Conservation (phyloP, 2,888 invertebrate genomes). For the Merodon equestris region DNA sequence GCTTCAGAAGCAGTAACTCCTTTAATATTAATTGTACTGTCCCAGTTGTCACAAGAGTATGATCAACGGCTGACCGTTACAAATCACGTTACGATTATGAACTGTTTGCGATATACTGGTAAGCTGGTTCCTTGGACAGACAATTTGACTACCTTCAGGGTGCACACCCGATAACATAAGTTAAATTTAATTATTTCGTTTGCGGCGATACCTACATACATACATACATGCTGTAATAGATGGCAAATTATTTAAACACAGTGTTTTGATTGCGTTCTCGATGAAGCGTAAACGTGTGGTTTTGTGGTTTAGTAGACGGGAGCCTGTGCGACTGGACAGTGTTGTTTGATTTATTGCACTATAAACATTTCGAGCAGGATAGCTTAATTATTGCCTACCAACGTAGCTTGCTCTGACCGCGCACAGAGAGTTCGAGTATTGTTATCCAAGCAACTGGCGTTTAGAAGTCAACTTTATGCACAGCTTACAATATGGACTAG, state of each 20-base stretch:
- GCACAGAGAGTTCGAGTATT: background rate
- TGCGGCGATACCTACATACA: too few species aligned
- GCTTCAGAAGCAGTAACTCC: constrained; percentile 37
- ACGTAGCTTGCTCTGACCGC: constrained; percentile 4
- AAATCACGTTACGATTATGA: constrained; percentile 30
- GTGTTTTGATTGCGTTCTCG: constrained; percentile 34
- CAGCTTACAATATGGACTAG: too few species aligned
- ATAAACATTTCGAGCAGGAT: constrained; percentile 20
- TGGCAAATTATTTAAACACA: constrained; percentile 47
- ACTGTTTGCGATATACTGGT: constrained; percentile 40
- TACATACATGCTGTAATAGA: constrained; percentile 40
- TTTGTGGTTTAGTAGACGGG: constrained; percentile 31
- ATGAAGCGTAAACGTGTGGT: constrained; percentile 53
- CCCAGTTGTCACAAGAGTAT: constrained; percentile 52
- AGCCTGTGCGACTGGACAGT: background rate
- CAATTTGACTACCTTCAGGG: constrained; percentile 43
- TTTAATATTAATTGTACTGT: constrained; percentile 25
- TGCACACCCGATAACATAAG: constrained; percentile 44
- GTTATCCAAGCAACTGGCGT: constrained; percentile 1
- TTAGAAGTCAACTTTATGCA: too few species aligned
- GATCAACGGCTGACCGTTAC: constrained; percentile 46
- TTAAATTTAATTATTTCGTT: constrained; percentile 64
- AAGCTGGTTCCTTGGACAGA: background rate
- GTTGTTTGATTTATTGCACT: constrained; percentile 41
- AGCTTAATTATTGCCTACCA: constrained; percentile 39